These are phyloP conservation scores for Muraenolepis orangiensis DNA, from an alignment of 2,797 vertebrate genomes.

Conservation along the genomic window DNA sequence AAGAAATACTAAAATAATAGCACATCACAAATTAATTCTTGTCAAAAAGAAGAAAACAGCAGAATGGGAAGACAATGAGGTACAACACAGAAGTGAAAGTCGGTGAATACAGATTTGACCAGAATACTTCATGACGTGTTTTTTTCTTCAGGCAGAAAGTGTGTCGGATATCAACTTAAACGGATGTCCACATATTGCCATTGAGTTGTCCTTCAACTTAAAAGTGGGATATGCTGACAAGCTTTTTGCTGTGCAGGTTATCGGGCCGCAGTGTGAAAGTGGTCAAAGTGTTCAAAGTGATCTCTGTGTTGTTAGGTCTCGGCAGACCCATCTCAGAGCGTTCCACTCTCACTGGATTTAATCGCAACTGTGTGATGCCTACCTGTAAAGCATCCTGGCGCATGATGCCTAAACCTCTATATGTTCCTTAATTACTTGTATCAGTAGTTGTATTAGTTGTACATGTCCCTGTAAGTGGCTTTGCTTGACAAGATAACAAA, in stretches of 20 bases:
- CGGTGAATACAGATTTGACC: too few species aligned
- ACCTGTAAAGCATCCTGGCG: neutral
- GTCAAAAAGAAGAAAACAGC: too few species aligned
- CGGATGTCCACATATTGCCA: slow-evolving; percentile 11
- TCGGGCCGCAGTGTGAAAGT: slow-evolving; percentile 32
- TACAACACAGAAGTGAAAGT: too few species aligned
- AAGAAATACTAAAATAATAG: too few species aligned
- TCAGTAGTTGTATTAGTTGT: too few species aligned
- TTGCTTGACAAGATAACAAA: neutral
- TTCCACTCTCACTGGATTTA: neutral
- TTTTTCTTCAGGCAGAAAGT: neutral
- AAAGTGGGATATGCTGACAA: too few species aligned
- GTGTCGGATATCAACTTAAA: slow-evolving; percentile 37
- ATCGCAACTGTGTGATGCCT: neutral
- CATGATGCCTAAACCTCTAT: neutral
- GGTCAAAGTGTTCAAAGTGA: slow-evolving; percentile 54
- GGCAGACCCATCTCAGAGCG: slow-evolving; percentile 38
- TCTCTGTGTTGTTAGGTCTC: slow-evolving; percentile 44
- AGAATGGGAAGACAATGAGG: too few species aligned
- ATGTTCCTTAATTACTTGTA: neutral
- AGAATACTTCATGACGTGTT: too few species aligned
- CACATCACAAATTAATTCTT: too few species aligned
- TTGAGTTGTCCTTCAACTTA: slow-evolving; percentile 37
- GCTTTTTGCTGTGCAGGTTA: too few species aligned
- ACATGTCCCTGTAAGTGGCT: neutral